These are phyloP conservation scores for Stichodactyla helianthus DNA, from an alignment of 64 coral and sea anemone species.

Conservation along the genomic window DNA sequence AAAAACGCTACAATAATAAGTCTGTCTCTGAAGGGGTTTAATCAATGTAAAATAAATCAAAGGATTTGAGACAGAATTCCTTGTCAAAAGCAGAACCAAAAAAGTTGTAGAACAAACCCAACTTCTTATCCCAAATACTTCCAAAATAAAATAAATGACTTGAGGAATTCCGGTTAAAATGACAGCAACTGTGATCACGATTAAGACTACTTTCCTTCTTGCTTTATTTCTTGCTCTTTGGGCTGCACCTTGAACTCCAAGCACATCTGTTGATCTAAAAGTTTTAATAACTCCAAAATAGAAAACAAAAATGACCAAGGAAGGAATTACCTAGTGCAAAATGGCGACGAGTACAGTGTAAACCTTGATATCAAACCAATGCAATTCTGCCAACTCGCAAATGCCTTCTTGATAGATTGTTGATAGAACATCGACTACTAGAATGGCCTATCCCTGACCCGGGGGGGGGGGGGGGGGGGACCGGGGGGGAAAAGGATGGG, in stretches of 20 bases:
- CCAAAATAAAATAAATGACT: neutral
- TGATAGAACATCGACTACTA: neutral
- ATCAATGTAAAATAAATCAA: neutral
- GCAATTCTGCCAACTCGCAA: neutral
- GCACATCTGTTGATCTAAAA: neutral
- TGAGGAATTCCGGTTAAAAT: neutral
- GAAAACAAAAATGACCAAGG: neutral
- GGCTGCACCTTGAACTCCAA: neutral
- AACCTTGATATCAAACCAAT: neutral
- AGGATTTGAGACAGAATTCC: neutral
- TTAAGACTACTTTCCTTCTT: neutral
- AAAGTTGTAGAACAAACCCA: neutral
- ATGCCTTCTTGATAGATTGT: neutral
- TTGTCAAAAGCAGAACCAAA: slow-evolving; percentile 1
- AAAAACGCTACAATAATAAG: neutral
- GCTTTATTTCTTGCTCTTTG: slow-evolving; percentile 6
- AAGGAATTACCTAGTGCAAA: neutral
- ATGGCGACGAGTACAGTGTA: neutral
- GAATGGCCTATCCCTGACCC: neutral
- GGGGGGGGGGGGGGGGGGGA: too few species aligned
- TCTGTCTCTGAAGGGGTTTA: neutral
- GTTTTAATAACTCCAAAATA: neutral
- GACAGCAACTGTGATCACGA: neutral
- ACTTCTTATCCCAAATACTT: neutral
- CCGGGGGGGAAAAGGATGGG: too few species aligned